Evolutionary conservation across 2,113 vertebrate species (phyloP), one percentile per base, ranked within the genome.

Genomic region (Megaleporinus macrocephalus): DNA sequence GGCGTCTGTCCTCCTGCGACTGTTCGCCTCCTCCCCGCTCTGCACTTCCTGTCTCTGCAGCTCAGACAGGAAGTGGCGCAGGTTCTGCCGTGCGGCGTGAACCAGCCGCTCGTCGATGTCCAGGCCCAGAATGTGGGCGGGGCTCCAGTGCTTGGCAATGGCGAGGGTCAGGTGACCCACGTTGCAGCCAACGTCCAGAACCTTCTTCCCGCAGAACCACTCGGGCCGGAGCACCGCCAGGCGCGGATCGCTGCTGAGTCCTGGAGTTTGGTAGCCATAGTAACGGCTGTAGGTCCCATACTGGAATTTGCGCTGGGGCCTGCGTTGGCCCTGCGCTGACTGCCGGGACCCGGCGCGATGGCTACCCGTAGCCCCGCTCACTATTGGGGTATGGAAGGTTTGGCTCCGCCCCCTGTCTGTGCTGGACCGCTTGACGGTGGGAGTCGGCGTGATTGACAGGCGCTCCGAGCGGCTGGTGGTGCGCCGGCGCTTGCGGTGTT

Each of bases 181-280:
- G 10, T 95, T 96, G 22, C 97, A 97, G 5, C 97, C 97, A 1
- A 97, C 80, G 11, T 98, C 97, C 82, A 98, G 85, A 29, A 97
- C 94, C 0, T 88, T 91, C 51, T 94, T 95, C 24, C 94, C 95
- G 22, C 78, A 88, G 89, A 98, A 98, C 97, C 97, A 97, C 83
- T 95, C 95, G 0, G 95, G 90, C 27, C 90, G 90, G 73, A 98
- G 89, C 4, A 95, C 90, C 3, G 87, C 81, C 22, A 97, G 88
- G 0, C 97, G 89, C 0, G 90, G 88, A 81, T 97, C 97, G 68
- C 94, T 91, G 2, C 84, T 90, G 0, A 66, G 30, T 2, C 88
- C 91, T 0, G 95, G 93, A 13, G 93, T 93, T 0, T 95, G 81
- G 90, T 96, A 98, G n/a, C 97, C 95, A 4, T 98, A 98, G 86